A percentile compares a stretch with the other conserved stretches of the same genome.
Evolutionary conservation across 2,888 invertebrate genomes (phyloP).

Genomic region (Helleia helle): DNA sequence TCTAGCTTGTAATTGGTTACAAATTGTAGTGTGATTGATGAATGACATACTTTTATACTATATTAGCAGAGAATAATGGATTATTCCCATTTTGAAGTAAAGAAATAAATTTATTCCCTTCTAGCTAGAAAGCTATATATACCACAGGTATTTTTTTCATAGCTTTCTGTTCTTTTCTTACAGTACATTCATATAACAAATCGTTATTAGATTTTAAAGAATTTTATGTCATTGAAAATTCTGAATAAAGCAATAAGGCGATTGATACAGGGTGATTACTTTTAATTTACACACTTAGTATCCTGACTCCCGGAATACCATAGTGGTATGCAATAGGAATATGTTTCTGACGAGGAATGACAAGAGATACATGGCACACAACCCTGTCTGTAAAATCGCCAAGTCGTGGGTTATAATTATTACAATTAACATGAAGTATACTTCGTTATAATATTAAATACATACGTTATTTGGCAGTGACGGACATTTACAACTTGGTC

Average conservation of each 20-base stretch:
- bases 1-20: too few species aligned
- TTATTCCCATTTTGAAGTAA: too few species aligned
- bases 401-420: slow-evolving; percentile 1
- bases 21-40: too few species aligned
- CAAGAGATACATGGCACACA: not conserved
- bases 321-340: slow-evolving; percentile 1
- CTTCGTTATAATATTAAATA: slow-evolving; percentile 19
- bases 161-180: not conserved
- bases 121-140: too few species aligned
- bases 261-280: slow-evolving; percentile 1
- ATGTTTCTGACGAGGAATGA: too few species aligned
- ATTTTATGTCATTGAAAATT: not conserved
- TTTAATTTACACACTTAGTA: not conserved
- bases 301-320: not conserved
- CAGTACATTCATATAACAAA: not conserved
- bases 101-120: too few species aligned
- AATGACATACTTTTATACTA: too few species aligned
- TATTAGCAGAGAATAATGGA: too few species aligned
- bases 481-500: slow-evolving; percentile 22
- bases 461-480: slow-evolving; percentile 30
- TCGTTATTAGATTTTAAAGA: not conserved
- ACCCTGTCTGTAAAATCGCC: not conserved
- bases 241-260: not conserved
- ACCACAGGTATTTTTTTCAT: too few species aligned
- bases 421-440: slow-evolving; percentile 13